phyloP scores from a whole-genome alignment of 2,888 invertebrate species.

The Podabrus alpinus region DNA sequence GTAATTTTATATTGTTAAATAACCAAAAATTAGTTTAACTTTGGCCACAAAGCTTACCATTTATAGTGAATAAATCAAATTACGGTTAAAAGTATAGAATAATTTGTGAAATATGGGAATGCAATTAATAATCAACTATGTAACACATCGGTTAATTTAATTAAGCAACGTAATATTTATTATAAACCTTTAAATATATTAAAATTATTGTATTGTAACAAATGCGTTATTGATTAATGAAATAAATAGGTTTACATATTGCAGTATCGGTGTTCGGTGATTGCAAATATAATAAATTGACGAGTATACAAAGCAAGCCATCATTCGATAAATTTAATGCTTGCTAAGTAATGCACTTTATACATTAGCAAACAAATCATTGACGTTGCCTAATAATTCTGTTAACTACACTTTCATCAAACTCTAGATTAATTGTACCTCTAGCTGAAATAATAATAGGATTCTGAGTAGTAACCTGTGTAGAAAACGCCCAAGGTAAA shows the following conservation, averaged over 20 bases:
- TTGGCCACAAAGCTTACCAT: background rate
- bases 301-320: background rate
- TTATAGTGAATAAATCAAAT: background rate
- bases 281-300: background rate
- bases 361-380: background rate
- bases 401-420: constrained; percentile 15
- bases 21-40: background rate
- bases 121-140: background rate
- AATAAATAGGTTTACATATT: constrained; percentile 13
- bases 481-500: constrained; percentile 25
- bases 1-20: background rate
- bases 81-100: background rate
- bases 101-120: background rate
- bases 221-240: constrained; percentile 23
- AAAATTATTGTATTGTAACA: constrained; percentile 24
- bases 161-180: background rate
- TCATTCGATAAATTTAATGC: background rate
- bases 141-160: background rate
- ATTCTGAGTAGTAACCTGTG: constrained; percentile 25
- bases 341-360: background rate
- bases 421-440: constrained; percentile 14
- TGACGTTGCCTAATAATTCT: background rate
- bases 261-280: background rate
- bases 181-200: background rate
- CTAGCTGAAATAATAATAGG: constrained; percentile 19